Evolutionary conservation across 2,113 vertebrate genomes (phyloP), one percentile per base, ranked within the genome.

Genomic region (Bufo gargarizans): DNA sequence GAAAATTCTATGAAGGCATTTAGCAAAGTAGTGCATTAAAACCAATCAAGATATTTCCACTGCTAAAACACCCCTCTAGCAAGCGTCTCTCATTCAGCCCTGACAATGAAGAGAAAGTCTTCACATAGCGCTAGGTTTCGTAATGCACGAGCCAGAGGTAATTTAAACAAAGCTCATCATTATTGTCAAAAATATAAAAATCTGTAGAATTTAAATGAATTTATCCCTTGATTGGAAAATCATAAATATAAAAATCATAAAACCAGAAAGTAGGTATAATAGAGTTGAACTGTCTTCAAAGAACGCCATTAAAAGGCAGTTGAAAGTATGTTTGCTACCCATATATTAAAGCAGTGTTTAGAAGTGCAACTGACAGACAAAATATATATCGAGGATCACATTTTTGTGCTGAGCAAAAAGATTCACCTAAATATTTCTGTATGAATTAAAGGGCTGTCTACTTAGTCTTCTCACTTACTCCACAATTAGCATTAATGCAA

Each of bases 61-160:
- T 43, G 76, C 85, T 59, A 50, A 81, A 71, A 72, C 17, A 59
- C 61, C 63, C 22, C 47, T 22, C 77, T 81, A 43, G 56, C 50
- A 58, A 58, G 71, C 17, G 53, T 71, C 50, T 33, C 49, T 58
- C 63, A 67, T 87, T 87, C 53, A 59, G 22, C 86, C 49, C 5
- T 59, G 45, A 86, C 74, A 86, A 87, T 58, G 43, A n/a, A 86
- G 58, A 85, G 72, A 85, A 77, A 63, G 77, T 81, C 63, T 87
- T 72, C 22, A 81, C 49, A 67, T 50, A 69, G 61, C n/a, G 49
- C 50, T 5, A 17, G 5, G 17, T 80, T 53, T 43, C 10, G 20
- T 65, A 79, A 86, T 69, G n/a, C 22, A 63, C 0, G 13, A 80
- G 65, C 49, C 47, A 53, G 19, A 67, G 56, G 72, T 47, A 80